Evolutionary conservation across 2,113 vertebrate species (phyloP).

Genomic region (Lagopus muta): DNA sequence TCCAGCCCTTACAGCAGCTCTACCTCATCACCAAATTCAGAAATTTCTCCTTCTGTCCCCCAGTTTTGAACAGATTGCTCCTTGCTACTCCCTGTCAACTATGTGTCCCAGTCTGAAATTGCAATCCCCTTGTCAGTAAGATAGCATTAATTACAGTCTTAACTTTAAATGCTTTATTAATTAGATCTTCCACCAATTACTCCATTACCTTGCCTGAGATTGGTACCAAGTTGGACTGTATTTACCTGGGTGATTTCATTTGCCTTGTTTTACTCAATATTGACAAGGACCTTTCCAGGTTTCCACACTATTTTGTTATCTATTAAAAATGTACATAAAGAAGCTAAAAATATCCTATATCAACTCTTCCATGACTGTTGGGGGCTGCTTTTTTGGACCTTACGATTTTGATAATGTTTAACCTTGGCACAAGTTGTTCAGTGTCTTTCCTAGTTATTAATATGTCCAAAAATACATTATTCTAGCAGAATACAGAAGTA

Average conservation of each 20-base stretch:
- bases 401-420: neutral
- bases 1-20: neutral
- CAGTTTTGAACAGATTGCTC: neutral
- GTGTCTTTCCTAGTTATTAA: conserved; percentile 21
- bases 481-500: neutral
- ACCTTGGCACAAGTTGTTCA: neutral
- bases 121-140: neutral
- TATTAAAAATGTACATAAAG: neutral
- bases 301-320: neutral
- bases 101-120: neutral
- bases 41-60: neutral
- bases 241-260: neutral
- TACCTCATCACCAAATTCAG: neutral
- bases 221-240: neutral
- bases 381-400: neutral
- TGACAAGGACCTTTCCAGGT: neutral
- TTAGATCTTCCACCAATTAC: neutral
- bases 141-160: neutral
- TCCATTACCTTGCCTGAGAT: neutral
- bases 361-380: neutral
- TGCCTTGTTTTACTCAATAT: neutral
- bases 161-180: neutral
- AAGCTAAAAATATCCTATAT: neutral
- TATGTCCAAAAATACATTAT: neutral
- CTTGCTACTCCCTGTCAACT: neutral